Base-by-base conservation (phyloP, 2,888 invertebrate genomes). In the Morinoia aosen region DNA sequence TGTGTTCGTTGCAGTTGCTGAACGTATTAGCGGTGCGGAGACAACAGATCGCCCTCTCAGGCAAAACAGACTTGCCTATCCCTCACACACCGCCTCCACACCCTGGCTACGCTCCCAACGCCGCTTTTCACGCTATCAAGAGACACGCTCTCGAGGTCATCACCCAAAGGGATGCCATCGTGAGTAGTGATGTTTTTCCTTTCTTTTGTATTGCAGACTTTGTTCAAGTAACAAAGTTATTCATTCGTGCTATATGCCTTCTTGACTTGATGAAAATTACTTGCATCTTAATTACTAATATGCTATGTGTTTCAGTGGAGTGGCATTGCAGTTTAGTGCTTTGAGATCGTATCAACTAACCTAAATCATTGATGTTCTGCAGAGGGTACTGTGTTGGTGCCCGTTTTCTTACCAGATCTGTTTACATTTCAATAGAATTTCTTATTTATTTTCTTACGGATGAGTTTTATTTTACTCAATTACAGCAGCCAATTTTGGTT, bases 111-210 rank as follows among this genome's bases (percentile, higher is more conserved):
- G 99, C 98, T 94, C 98, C 98, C 11, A 99, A 99, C 97, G 99
- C 99, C 25, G 99, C 99, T 7, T 98, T 99, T 96, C 99, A 99
- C 97, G 99, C 99, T 0, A 99, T 99, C 96, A 98, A 99, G 97
- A 98, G 99, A 97, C 99, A 99, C 97, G 99, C 99, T 16, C 96
- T 96, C 25, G 96, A 96, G 95, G 96, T 96, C 91, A 96, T 96
- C 94, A 96, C 96, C 88, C 96, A 96, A 91, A 96, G 96, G 95
- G 97, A 96, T 95, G 96, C 96, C 88, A 96, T 96, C 95, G 97
- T 97, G 95, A 96, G 96, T 96, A 88, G n/a, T 91, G 8, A 11
- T 56, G 40, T 48, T 4, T n/a, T n/a, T 33, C 14, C 25, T 33
- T 61, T 61, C 58, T n/a, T 58, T 57, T 1, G 61, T 40, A 39